A percentile compares a stretch with the other conserved stretches of the same genome.
These are phyloP conservation scores for Xestia sexstrigata DNA, from an alignment of 2,888 invertebrate species.

Conservation along the genomic window DNA sequence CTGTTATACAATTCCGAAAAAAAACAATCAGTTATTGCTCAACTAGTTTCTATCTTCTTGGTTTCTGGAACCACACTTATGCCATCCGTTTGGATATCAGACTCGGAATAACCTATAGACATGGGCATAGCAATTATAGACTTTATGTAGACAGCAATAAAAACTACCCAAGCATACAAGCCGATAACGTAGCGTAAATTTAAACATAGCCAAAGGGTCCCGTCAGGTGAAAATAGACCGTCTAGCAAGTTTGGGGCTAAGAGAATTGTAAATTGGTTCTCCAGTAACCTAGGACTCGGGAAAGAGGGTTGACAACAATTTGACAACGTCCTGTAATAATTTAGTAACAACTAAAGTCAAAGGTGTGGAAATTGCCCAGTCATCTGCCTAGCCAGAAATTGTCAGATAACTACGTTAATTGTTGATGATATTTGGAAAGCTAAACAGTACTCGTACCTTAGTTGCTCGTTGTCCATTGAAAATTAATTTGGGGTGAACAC, in stretches of 20 bases:
- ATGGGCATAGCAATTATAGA: neutral
- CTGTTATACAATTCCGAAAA: no score
- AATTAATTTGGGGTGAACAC: neutral
- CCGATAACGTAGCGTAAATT: neutral
- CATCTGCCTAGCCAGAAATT: no score
- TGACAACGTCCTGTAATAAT: slow-evolving; percentile 14
- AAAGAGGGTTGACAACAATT: slow-evolving; percentile 10
- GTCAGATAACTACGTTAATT: slow-evolving; percentile 13
- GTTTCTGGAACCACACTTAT: no score
- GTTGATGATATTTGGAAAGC: slow-evolving; percentile 5
- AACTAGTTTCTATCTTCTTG: neutral
- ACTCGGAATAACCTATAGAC: neutral
- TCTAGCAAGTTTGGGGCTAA: slow-evolving; percentile 12
- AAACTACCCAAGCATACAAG: neutral
- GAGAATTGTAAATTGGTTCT: slow-evolving; percentile 13
- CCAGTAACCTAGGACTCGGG: neutral
- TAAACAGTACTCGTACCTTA: neutral
- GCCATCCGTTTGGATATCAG: neutral
- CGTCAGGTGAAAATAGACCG: slow-evolving; percentile 20
- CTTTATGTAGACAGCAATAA: slow-evolving; percentile 24
- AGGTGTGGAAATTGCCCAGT: slow-evolving; percentile 25
- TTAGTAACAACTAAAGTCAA: slow-evolving; percentile 6
- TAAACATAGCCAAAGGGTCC: neutral
- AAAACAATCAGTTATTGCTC: neutral
- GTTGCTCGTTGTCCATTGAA: neutral